These are phyloP conservation scores for Psix sp. DNA, from an alignment of 1,140 invertebrate species.

Conservation along the genomic window DNA sequence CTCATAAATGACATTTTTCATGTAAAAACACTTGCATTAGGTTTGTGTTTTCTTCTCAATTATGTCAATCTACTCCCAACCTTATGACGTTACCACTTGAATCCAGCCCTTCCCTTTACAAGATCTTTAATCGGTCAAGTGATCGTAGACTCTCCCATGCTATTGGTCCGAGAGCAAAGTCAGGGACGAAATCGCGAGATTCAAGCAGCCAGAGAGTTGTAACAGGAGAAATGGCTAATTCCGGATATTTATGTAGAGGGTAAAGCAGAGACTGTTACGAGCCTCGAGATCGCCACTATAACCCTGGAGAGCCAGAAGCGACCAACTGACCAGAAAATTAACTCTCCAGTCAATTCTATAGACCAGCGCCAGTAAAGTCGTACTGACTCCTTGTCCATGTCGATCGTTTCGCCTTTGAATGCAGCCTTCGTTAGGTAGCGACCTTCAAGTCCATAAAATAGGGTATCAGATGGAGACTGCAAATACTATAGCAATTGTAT, in stretches of 20 bases:
- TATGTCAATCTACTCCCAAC: slow-evolving; percentile 76
- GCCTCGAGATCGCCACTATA: slow-evolving; percentile 76
- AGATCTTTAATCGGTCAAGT: slow-evolving; percentile 78
- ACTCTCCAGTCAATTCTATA: slow-evolving; percentile 76
- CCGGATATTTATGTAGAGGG: slow-evolving; percentile 78
- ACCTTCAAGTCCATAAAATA: slow-evolving; percentile 49
- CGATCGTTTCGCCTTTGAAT: slow-evolving; percentile 58
- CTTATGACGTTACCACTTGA: slow-evolving; percentile 72
- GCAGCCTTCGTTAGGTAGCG: slow-evolving; percentile 55
- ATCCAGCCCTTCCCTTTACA: slow-evolving; percentile 71
- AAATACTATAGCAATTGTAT: slow-evolving; percentile 16
- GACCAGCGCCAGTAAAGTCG: slow-evolving; percentile 64
- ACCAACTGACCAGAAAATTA: slow-evolving; percentile 79
- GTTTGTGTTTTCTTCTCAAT: slow-evolving; percentile 77
- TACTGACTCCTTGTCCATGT: slow-evolving; percentile 52
- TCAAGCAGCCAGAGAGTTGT: slow-evolving; percentile 61
- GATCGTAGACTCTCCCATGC: slow-evolving; percentile 71
- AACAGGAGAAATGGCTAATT: slow-evolving; percentile 78
- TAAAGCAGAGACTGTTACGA: slow-evolving; percentile 75
- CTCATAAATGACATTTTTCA: slow-evolving; percentile 34
- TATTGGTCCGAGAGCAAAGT: slow-evolving; percentile 60
- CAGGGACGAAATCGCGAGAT: slow-evolving; percentile 50
- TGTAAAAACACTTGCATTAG: slow-evolving; percentile 18
- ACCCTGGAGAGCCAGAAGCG: slow-evolving; percentile 77
- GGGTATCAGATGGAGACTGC: slow-evolving; percentile 20